Base-by-base conservation (phyloP, 2,797 vertebrate genomes). In the Carduelis carduelis region DNA sequence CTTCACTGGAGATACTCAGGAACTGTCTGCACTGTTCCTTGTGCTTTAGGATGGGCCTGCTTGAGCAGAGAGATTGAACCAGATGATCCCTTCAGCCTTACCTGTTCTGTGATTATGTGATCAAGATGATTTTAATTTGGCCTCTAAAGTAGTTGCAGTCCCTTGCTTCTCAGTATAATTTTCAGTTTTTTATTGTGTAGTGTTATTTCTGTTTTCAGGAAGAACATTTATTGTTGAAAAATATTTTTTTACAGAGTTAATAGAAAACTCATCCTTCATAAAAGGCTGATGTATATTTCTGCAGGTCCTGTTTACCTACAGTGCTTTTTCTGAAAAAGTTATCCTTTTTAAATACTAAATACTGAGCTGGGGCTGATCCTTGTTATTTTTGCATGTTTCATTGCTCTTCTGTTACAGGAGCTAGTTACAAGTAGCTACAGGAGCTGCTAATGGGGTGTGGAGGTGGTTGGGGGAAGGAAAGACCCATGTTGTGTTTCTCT, bases 401-500 rank as follows among this genome's bases (percentile, higher is more conserved):
- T 60, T 76, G 8, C 14, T 49, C 37, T 81, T 72, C 13, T 43
- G 8, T 83, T 77, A 24, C n/a, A 56, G n/a, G n/a, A 56, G 22
- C n/a, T 56, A 24, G n/a, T 56, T 56, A 34, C n/a, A 30, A 6
- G 6, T 37, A 59, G 24, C 43, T 32, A 12, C 7, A 39, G 59
- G 41, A 72, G 49, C 30, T 66, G 39, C 30, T 88, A 1, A n/a
- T 68, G 35, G 16, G 3, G 2, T 63, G 18, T 43, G 14, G 49
- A 43, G 23, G 37, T 78, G 49, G 30, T 8, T 77, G 56, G 17
- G 11, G n/a, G 26, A 32, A 47, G 64, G 52, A 65, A 66, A 50
- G n/a, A 30, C 19, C 12, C 4, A 0, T 24, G n/a, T 39, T 71
- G 21, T 71, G 13, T 60, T 79, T 65, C 0, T 0, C 41, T 85